Evolutionary conservation across 2,113 vertebrate species (phyloP), one percentile per base, ranked within the genome.

Genomic region (Apodemus sylvaticus): DNA sequence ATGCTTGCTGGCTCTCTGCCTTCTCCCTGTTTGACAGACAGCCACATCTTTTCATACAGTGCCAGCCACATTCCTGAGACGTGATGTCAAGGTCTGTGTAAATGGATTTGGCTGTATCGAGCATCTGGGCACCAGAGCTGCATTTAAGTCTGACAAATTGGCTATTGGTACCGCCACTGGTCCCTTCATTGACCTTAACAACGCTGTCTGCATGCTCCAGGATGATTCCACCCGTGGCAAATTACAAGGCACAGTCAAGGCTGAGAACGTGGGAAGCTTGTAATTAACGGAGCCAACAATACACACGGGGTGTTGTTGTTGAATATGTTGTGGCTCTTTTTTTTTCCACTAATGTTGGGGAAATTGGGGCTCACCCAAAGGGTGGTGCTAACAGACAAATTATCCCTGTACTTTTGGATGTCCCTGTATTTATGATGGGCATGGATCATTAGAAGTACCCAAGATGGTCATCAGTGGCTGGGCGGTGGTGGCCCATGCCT

Each of bases 21-120:
- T n/a, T n/a, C 34, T 53, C 45, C 31, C 64, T 86, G 36, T 70
- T 70, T 70, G 64, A 87, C 64, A n/a, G 85, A 70, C 64, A 87
- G 45, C 64, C 64, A 53, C 62, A 70, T 70, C 64, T 70, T 70
- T 87, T 87, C 64, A 87, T 87, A 45, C 64, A 16, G 64, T 87
- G 64, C 85, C 85, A 87, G 64, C 85, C 85, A 70, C 64, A 87
- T 70, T 70, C 85, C 85, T 70, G 85, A 87, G 85, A 24, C 45
- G 36, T 87, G 85, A 87, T 70, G 42, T 90, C 36, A 76, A 60
- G n/a, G 87, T 89, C 71, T 60, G 53, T 58, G 71, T 60, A 89
- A 89, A 89, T 45, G n/a, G n/a, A 60, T 45, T 60, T 89, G 39
- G 51, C n/a, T 42, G 48, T 58, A 74, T 89, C 4, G n/a, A 73